Evolutionary conservation across 1,140 invertebrate genomes (phyloP).

Genomic region (Gonatopus flavifemur): DNA sequence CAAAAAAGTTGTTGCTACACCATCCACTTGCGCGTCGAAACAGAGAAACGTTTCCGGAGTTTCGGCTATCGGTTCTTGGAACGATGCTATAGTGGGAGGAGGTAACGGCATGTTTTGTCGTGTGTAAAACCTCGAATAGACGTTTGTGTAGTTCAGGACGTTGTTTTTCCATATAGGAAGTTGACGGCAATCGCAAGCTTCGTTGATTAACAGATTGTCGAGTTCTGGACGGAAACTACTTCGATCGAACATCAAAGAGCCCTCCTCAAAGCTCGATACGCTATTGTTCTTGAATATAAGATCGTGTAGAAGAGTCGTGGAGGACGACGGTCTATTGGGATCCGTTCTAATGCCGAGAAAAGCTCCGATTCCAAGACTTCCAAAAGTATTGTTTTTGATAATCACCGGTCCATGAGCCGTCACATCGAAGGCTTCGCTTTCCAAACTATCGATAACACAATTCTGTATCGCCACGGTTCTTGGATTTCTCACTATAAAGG

Average conservation of each 20-base stretch:
- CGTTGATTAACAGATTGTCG: slow-evolving; percentile 63
- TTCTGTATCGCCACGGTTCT: slow-evolving; percentile 66
- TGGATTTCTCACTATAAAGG: slow-evolving; percentile 63
- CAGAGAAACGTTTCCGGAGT: slow-evolving; percentile 46
- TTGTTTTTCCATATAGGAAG: slow-evolving; percentile 51
- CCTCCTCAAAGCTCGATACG: slow-evolving; percentile 58
- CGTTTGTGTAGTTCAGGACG: slow-evolving; percentile 51
- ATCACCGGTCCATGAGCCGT: slow-evolving; percentile 64
- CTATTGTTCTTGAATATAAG: slow-evolving; percentile 70
- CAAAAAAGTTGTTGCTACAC: slow-evolving; percentile 30
- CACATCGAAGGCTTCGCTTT: slow-evolving; percentile 68
- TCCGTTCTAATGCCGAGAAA: slow-evolving; percentile 64
- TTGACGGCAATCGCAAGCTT: slow-evolving; percentile 63
- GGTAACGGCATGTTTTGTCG: slow-evolving; percentile 18
- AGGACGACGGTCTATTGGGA: slow-evolving; percentile 3
- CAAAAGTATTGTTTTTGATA: slow-evolving; percentile 68
- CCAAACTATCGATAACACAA: slow-evolving; percentile 62
- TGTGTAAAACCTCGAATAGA: slow-evolving; percentile 37
- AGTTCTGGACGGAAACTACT: slow-evolving; percentile 60
- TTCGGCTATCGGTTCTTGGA: slow-evolving; percentile 33
- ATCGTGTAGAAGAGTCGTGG: slow-evolving; percentile 44
- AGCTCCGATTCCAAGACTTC: slow-evolving; percentile 60
- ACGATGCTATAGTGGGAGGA: slow-evolving; percentile 21
- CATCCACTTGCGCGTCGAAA: slow-evolving; percentile 26
- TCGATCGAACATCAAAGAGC: slow-evolving; percentile 64